phyloP scores from a whole-genome alignment of 1,140 invertebrate species.

The Euwallacea fornicatus region DNA sequence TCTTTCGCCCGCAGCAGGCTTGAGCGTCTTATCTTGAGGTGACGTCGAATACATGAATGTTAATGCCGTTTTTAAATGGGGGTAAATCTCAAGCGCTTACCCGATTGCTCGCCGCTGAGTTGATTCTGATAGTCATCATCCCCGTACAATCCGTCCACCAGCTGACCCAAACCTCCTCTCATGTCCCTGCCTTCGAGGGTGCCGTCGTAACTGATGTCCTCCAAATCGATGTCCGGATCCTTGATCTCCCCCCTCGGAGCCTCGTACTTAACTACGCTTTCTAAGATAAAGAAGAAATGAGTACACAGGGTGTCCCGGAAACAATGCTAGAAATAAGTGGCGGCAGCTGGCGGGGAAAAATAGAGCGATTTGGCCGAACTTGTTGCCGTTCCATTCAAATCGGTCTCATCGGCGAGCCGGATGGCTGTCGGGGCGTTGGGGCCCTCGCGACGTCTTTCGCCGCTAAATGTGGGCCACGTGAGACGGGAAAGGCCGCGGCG shows the following conservation, averaged over 20 bases:
- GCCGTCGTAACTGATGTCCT: slow-evolving; percentile 92
- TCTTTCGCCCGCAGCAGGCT: slow-evolving; percentile 25
- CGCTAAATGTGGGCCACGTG: too few relatives aligned
- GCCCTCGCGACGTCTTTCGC: too few relatives aligned
- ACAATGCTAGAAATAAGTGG: too few relatives aligned
- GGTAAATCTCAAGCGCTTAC: slow-evolving; percentile 46
- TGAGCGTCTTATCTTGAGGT: slow-evolving; percentile 21
- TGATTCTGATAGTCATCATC: slow-evolving; percentile 64
- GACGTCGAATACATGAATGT: slow-evolving; percentile 33
- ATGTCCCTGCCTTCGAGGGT: slow-evolving; percentile 70
- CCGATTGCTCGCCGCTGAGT: slow-evolving; percentile 57
- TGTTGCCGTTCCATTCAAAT: too few relatives aligned
- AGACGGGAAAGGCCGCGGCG: too few relatives aligned
- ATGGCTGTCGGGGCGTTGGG: too few relatives aligned
- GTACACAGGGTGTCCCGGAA: too few relatives aligned
- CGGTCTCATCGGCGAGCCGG: too few relatives aligned
- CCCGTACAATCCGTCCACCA: slow-evolving; percentile 84
- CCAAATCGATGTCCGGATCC: slow-evolving; percentile 81
- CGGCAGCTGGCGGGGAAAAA: too few relatives aligned
- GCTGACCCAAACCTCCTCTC: slow-evolving; percentile 82
- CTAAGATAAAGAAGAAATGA: slow-evolving; percentile 56
- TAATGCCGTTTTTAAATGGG: slow-evolving; percentile 18
- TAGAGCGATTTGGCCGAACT: too few relatives aligned
- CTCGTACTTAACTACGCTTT: slow-evolving; percentile 78
- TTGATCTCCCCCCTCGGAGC: slow-evolving; percentile 83